phyloP scores from a whole-genome alignment of 2,113 vertebrate genomes.

The Asarcornis scutulata region DNA sequence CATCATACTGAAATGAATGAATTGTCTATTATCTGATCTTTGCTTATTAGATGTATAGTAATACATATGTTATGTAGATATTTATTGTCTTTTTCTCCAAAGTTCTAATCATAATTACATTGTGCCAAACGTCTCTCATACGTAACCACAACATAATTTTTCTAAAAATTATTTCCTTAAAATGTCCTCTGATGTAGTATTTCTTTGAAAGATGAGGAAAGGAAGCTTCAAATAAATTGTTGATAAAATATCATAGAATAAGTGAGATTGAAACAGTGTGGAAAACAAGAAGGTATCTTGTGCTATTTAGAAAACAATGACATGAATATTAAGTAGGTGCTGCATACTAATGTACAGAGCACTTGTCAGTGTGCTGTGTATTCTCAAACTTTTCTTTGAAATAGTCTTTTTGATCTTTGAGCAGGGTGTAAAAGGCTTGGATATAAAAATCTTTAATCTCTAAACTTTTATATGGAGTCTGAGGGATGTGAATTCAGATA shows the following conservation, averaged over 20 bases:
- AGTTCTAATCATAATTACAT: not conserved
- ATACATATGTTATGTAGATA: not conserved
- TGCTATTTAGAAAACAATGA: not conserved
- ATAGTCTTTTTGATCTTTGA: not conserved
- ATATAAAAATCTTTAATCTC: not conserved
- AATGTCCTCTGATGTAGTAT: not conserved
- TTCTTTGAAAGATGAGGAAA: not conserved
- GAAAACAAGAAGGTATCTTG: not conserved
- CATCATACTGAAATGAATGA: not conserved
- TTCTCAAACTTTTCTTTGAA: not conserved
- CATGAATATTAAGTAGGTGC: not conserved
- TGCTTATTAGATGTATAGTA: not conserved
- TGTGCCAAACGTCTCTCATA: too few relatives aligned
- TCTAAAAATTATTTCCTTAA: not conserved
- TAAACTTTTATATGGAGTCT: not conserved
- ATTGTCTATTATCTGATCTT: not conserved
- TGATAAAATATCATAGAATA: not conserved
- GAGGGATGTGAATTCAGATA: not conserved
- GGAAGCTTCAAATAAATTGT: not conserved
- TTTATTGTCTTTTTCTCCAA: not conserved
- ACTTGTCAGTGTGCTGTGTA: not conserved
- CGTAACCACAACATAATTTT: not conserved
- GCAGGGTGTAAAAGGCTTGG: not conserved
- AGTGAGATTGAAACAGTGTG: not conserved
- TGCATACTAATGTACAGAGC: not conserved